These are phyloP conservation scores for Neogobius melanostomus DNA, from an alignment of 2,113 vertebrate genomes.

Conservation along the genomic window DNA sequence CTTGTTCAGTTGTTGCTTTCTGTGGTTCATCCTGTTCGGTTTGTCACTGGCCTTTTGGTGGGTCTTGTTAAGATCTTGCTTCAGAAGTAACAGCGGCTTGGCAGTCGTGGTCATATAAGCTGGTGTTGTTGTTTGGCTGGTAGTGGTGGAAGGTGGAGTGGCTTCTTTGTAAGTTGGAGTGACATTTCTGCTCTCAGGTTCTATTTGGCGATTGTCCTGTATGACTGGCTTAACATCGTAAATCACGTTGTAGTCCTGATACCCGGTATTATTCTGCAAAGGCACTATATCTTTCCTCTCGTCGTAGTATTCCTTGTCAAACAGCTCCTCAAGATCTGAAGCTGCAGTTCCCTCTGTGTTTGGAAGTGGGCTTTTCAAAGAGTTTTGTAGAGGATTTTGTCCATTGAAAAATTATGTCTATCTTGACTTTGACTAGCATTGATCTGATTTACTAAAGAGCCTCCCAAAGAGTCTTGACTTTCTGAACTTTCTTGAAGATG, in stretches of 20 bases:
- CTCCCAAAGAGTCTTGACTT: not conserved
- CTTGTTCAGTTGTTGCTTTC: conserved; percentile 36
- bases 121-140: conserved; percentile 19
- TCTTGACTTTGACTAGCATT: conserved; percentile 18
- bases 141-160: conserved; percentile 14
- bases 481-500: conserved; percentile 3
- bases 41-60: conserved; percentile 50
- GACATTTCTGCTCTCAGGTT: not conserved
- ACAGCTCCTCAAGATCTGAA: not conserved
- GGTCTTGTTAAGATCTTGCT: conserved; percentile 48
- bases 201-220: conserved; percentile 21
- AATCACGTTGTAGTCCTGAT: conserved; percentile 21
- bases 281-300: conserved; percentile 18
- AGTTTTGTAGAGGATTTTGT: conserved; percentile 2
- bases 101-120: conserved; percentile 64
- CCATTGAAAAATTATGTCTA: not conserved
- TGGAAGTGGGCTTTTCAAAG: not conserved
- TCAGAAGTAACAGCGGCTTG: conserved; percentile 39
- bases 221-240: conserved; percentile 11
- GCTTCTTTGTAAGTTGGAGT: conserved; percentile 28
- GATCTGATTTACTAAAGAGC: not conserved
- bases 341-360: not conserved
- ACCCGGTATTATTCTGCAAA: conserved; percentile 26
- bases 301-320: conserved; percentile 4
- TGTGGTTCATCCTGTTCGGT: conserved; percentile 33